phyloP scores from a whole-genome alignment of 2,888 invertebrate genomes.

The Eupithecia insigniata region DNA sequence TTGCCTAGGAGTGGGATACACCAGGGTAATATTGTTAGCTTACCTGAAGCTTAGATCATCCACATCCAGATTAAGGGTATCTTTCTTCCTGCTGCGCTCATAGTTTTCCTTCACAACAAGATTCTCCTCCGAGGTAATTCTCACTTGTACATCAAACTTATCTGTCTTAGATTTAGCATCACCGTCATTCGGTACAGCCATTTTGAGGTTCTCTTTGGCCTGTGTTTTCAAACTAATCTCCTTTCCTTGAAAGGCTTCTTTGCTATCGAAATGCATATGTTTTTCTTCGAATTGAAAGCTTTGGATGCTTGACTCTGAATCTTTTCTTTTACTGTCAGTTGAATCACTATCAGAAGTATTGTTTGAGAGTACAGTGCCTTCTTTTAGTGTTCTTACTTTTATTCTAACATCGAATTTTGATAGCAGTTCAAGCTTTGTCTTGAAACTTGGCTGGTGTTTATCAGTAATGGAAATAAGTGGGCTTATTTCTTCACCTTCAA shows the following conservation, averaged over 20 bases:
- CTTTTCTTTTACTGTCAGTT: slow-evolving; percentile 51
- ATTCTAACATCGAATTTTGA: slow-evolving; percentile 84
- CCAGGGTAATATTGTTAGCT: slow-evolving; percentile 39
- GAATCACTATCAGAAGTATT: slow-evolving; percentile 75
- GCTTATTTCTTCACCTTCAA: slow-evolving; percentile 59
- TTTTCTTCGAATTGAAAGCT: slow-evolving; percentile 61
- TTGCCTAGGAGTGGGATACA: no score
- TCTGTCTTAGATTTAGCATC: slow-evolving; percentile 73
- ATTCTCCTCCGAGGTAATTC: slow-evolving; percentile 80
- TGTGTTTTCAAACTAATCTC: slow-evolving; percentile 63
- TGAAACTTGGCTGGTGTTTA: slow-evolving; percentile 63
- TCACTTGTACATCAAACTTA: slow-evolving; percentile 80
- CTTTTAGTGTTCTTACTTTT: slow-evolving; percentile 78
- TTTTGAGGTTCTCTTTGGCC: slow-evolving; percentile 72
- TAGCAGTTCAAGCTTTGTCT: slow-evolving; percentile 77
- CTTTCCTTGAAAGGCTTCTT: slow-evolving; percentile 57
- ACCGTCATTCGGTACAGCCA: slow-evolving; percentile 79
- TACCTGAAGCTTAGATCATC: slow-evolving; percentile 83
- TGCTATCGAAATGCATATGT: slow-evolving; percentile 62
- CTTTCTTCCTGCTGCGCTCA: slow-evolving; percentile 66
- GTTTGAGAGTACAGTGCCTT: slow-evolving; percentile 67
- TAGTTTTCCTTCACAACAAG: slow-evolving; percentile 71
- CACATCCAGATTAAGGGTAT: slow-evolving; percentile 80
- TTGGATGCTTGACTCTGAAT: slow-evolving; percentile 47
- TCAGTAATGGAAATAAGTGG: slow-evolving; percentile 55